Conservation (phyloP, 2,888 invertebrate genomes). For the Drosophila acutilabella region DNA sequence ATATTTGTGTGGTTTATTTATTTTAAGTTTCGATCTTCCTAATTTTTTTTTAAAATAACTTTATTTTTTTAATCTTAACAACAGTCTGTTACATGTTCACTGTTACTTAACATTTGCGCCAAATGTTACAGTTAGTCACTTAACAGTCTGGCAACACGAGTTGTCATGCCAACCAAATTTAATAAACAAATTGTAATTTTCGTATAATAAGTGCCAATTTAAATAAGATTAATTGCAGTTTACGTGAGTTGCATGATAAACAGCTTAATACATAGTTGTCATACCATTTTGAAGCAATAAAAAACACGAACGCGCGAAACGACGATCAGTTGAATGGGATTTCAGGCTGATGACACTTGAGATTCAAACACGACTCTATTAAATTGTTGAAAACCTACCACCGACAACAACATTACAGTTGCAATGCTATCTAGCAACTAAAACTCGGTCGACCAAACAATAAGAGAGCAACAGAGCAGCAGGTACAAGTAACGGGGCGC, state of each 20-base stretch:
- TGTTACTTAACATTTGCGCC: background rate
- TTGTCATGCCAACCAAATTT: conserved; percentile 59
- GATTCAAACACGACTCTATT: conserved; percentile 24
- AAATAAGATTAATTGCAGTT: conserved; percentile 13
- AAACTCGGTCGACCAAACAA: conserved; percentile 64
- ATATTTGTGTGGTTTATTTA: no score
- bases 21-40: no score
- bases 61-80: no score
- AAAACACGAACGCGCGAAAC: background rate
- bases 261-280: background rate
- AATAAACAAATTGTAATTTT: conserved; percentile 54
- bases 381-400: conserved; percentile 51
- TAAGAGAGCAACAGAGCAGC: conserved; percentile 37
- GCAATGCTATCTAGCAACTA: conserved; percentile 64
- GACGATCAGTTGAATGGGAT: conserved; percentile 32
- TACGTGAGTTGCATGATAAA: background rate
- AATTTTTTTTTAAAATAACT: no score
- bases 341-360: conserved; percentile 7
- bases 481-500: conserved; percentile 24
- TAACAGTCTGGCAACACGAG: conserved; percentile 14
- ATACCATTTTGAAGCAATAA: conserved; percentile 42
- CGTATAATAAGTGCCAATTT: conserved; percentile 35
- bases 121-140: background rate
- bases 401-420: conserved; percentile 68
- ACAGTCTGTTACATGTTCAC: background rate